Evolutionary conservation across 2,888 invertebrate species (phyloP), one percentile per base, ranked within the genome.

Genomic region (Cantharis lateralis): DNA sequence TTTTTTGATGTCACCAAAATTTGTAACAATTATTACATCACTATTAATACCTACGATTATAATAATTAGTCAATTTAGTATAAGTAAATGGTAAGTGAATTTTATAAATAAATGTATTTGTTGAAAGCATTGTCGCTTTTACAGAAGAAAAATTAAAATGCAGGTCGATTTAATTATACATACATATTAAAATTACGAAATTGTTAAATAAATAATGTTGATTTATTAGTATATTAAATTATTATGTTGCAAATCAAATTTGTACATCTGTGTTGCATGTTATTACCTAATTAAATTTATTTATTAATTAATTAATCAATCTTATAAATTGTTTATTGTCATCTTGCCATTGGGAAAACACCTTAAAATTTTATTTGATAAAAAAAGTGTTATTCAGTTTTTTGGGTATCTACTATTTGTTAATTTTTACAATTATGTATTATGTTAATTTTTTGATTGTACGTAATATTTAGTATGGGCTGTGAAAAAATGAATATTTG

Each of bases 381-480:
- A 32, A 48, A n/a, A 48, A 48, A n/a, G 48, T 48, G 48, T 48
- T 48, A 48, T n/a, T 7, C n/a, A 62, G 16, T 61, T 61, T 68
- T 26, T 18, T 32, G 75, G 75, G 75, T 71, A 2, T 2, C 2
- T 18, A 24, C 24, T 24, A 75, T 75, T 75, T 71, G 75, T 75
- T 71, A 73, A 28, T 61, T 48, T 15, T 15, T 72, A 68, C 15
- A 24, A 18, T 24, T 24, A 24, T 68, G 48, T 73, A 73, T 18
- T 68, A 69, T 70, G 74, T 74, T 75, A 28, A 77, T 70, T 77
- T 75, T 71, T 24, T 71, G 71, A 73, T 63, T 68, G 71, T 71
- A 74, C 62, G 62, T 77, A 70, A 74, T 66, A 64, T 78, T 78
- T 78, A 78, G 75, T 75, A 72, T 75, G 75, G 78, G 78, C 78